phyloP scores from a whole-genome alignment of 2,888 invertebrate species.

The Polylopha cassiicola region DNA sequence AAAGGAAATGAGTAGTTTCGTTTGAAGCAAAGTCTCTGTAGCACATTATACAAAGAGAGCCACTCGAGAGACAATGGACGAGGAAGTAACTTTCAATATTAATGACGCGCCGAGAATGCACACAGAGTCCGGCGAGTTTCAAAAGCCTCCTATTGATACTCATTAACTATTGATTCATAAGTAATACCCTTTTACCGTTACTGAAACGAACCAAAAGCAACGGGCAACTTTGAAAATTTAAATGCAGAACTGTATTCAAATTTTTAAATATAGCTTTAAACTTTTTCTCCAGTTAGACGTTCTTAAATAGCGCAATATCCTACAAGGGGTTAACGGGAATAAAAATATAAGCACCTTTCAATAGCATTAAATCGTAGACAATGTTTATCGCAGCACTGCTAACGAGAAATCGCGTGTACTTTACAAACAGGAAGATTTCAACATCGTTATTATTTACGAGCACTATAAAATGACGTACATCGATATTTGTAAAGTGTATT shows the following conservation, averaged over 20 bases:
- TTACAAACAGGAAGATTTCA: conserved; percentile 8
- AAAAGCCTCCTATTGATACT: conserved; percentile 72
- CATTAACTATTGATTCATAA: conserved; percentile 77
- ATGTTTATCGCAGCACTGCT: conserved; percentile 13
- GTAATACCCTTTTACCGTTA: conserved; percentile 71
- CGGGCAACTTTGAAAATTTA: conserved; percentile 69
- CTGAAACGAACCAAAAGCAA: conserved; percentile 43
- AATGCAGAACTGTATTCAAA: conserved; percentile 55
- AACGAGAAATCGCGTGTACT: conserved; percentile 14
- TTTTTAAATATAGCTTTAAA: conserved; percentile 39
- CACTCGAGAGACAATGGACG: conserved; percentile 68
- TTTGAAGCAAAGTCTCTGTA: conserved; percentile 53
- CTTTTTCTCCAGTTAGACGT: conserved; percentile 24
- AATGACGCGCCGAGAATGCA: conserved; percentile 72
- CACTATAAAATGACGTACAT: conserved; percentile 14
- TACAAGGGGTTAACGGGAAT: not conserved
- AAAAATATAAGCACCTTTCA: conserved; percentile 7
- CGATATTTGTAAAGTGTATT: conserved; percentile 16
- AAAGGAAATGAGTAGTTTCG: conserved; percentile 67
- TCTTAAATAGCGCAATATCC: conserved; percentile 23
- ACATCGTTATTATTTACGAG: conserved; percentile 19
- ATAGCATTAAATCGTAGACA: conserved; percentile 13
- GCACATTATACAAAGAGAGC: conserved; percentile 64
- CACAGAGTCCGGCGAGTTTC: conserved; percentile 61
- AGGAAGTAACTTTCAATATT: conserved; percentile 70